Conservation (phyloP, 2,797 vertebrate species). For the Chiroxiphia lanceolata region DNA sequence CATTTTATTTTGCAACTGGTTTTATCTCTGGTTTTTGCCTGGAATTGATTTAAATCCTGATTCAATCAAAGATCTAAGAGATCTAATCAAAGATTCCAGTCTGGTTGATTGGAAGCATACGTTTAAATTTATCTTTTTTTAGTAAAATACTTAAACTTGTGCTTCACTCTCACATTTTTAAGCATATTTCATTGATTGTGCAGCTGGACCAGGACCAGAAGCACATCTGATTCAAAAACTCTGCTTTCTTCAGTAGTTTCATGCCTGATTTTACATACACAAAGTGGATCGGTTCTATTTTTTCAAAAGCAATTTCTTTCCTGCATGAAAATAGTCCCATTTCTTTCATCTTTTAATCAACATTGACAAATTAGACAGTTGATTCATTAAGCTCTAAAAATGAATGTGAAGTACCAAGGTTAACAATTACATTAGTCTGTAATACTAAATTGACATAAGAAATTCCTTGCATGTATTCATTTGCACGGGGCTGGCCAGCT, state of each 20-base stretch:
- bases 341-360: conserved; percentile 68
- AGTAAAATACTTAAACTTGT: conserved; percentile 9
- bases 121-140: conserved; percentile 35
- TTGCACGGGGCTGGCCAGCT: conserved; percentile 24
- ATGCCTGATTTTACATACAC: background rate
- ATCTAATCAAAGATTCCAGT: conserved; percentile 42
- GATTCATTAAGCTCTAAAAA: conserved; percentile 58
- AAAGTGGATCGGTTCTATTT: conserved; percentile 3
- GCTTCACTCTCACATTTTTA: conserved; percentile 12
- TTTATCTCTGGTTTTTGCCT: conserved; percentile 24
- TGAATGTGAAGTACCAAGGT: conserved; percentile 56
- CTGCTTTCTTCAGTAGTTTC: conserved; percentile 8
- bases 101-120: conserved; percentile 45
- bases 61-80: conserved; percentile 33
- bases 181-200: background rate
- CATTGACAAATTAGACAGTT: conserved; percentile 59
- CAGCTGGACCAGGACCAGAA: background rate
- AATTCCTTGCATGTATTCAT: conserved; percentile 55
- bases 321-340: conserved; percentile 34
- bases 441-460: conserved; percentile 53
- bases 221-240: background rate
- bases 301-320: conserved; percentile 46
- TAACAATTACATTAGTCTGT: conserved; percentile 64
- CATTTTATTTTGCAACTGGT: background rate
- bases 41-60: conserved; percentile 39